Base-by-base conservation (phyloP, 2,113 vertebrate genomes). In the Boleophthalmus pectinirostris region DNA sequence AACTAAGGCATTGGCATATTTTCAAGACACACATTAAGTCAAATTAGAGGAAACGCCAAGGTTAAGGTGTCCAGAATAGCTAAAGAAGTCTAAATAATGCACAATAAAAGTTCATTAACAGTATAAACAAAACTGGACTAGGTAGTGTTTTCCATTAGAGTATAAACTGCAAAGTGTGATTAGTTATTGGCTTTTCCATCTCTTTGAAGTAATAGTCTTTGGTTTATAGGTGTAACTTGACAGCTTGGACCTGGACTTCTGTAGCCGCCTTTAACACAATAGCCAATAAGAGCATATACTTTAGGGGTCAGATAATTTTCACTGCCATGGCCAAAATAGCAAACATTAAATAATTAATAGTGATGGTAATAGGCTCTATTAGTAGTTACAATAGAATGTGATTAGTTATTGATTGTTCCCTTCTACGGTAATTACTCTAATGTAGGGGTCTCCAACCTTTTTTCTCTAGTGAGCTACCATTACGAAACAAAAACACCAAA, bases 401-500 rank as follows among this genome's bases (percentile, higher is more conserved):
- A 84, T 75, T 80, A 66, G 72, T 38, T 33, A 71, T 80, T 69
- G 61, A 80, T 66, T 10, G 66, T 70, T 80, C 68, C 64, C 72
- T 68, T 70, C 66, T 53, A 57, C 49, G 61, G 49, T 71, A 80
- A 81, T 85, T 85, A 85, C 75, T 43, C 73, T 46, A 70, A 35
- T 60, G 66, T 74, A n/a, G n/a, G n/a, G n/a, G n/a, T n/a, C n/a
- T n/a, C n/a, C n/a, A n/a, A n/a, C n/a, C n/a, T n/a, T n/a, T n/a
- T n/a, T n/a, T n/a, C n/a, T n/a, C n/a, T n/a, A n/a, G n/a, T n/a
- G n/a, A n/a, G n/a, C n/a, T n/a, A n/a, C n/a, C n/a, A n/a, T n/a
- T n/a, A n/a, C n/a, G n/a, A n/a, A n/a, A n/a, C n/a, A n/a, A n/a
- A n/a, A n/a, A n/a, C n/a, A n/a, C n/a, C n/a, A n/a, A n/a, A n/a